Evolutionary conservation across 2,888 invertebrate genomes (phyloP).

Genomic region (Invenusta paracnida): DNA sequence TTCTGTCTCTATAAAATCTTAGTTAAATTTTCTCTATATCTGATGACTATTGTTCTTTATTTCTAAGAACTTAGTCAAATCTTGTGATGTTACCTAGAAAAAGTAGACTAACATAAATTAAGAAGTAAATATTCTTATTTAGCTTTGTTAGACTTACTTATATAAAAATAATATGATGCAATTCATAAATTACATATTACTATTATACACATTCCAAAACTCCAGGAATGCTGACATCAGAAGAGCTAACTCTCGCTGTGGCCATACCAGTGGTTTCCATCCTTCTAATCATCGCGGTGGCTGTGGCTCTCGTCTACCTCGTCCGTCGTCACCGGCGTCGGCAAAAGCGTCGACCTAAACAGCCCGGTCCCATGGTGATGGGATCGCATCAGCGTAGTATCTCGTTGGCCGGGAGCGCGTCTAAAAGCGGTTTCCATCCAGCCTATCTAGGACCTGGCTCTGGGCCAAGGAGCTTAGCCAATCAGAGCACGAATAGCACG

Average conservation of each 20-base stretch:
- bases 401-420: neutral
- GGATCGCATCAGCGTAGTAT: neutral
- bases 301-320: neutral
- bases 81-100: too few relatives aligned
- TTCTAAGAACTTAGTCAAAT: too few relatives aligned
- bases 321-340: slow-evolving; percentile 18
- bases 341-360: neutral
- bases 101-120: too few relatives aligned
- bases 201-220: neutral
- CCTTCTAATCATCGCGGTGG: neutral
- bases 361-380: neutral
- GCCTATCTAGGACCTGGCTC: slow-evolving; percentile 1
- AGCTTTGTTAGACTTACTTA: too few relatives aligned
- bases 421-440: neutral
- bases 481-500: slow-evolving; percentile 31
- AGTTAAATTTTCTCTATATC: too few relatives aligned
- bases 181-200: too few relatives aligned
- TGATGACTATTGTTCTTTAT: too few relatives aligned
- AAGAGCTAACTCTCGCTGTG: neutral
- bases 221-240: neutral
- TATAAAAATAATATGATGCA: too few relatives aligned
- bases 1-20: too few relatives aligned
- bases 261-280: neutral
- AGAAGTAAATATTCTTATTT: too few relatives aligned
- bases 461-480: neutral